Evolutionary conservation across 1,140 invertebrate genomes (phyloP).

Genomic region (Mizuhopecten yessoensis): DNA sequence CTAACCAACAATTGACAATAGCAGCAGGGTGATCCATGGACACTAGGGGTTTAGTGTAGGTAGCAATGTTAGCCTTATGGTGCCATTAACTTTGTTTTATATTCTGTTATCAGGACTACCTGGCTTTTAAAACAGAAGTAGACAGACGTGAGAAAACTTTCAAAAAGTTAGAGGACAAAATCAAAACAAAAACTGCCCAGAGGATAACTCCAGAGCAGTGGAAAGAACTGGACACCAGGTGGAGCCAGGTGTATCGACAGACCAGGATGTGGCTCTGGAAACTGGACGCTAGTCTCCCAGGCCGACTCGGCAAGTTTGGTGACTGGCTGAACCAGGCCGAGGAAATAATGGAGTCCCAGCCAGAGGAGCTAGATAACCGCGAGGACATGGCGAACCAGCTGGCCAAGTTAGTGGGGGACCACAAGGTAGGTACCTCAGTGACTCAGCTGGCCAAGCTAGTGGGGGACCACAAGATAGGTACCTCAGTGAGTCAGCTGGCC

Average conservation of each 20-base stretch:
- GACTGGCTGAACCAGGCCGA: constrained; percentile 95
- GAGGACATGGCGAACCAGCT: constrained; percentile 83
- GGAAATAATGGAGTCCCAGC: constrained; percentile 86
- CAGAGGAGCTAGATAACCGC: constrained; percentile 66
- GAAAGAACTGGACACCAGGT: constrained; percentile 72
- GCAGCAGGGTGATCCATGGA: too few species aligned
- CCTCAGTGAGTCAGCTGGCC: too few species aligned
- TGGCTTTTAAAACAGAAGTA: constrained; percentile 78
- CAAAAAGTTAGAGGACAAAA: constrained; percentile 75
- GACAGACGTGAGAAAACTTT: constrained; percentile 76
- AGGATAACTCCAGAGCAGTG: constrained; percentile 73
- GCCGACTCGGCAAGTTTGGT: constrained; percentile 92
- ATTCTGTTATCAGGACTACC: constrained; percentile 73
- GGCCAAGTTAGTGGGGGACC: constrained; percentile 92
- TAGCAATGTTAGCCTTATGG: too few species aligned
- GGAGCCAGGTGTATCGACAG: constrained; percentile 73
- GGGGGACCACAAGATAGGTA: too few species aligned
- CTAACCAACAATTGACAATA: neutral
- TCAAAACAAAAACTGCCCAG: constrained; percentile 70
- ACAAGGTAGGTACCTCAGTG: constrained; percentile 86
- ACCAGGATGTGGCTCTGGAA: constrained; percentile 82
- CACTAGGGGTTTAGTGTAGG: too few species aligned
- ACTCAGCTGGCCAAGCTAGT: too few species aligned
- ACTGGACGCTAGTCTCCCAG: constrained; percentile 92
- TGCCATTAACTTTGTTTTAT: constrained; percentile 9